phyloP scores from a whole-genome alignment of 2,113 vertebrate species.

The Microtus montanus region DNA sequence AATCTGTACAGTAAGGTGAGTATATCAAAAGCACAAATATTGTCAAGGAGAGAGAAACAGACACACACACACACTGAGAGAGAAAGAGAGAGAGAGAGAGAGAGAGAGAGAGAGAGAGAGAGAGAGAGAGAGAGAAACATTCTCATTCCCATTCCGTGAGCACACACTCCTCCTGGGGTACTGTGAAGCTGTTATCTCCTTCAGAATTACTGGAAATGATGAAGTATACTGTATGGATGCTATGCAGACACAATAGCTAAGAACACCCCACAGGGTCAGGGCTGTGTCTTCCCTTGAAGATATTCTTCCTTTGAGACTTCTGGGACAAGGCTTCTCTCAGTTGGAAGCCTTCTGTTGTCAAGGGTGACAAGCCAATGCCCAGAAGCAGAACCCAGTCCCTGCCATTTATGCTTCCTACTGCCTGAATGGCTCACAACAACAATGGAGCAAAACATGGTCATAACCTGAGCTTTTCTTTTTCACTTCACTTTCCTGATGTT shows the following conservation, averaged over 20 bases:
- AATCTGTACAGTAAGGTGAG: background rate
- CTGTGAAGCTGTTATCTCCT: background rate
- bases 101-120: background rate
- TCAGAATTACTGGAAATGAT: constrained; percentile 4
- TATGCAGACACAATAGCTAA: background rate
- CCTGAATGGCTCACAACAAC: background rate
- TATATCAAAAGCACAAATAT: background rate
- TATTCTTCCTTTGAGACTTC: background rate
- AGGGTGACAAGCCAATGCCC: background rate
- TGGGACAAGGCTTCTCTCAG: background rate
- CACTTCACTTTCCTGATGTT: background rate
- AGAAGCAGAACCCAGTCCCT: background rate
- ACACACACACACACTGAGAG: background rate
- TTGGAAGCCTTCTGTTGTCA: background rate
- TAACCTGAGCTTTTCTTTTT: background rate
- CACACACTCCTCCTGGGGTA: background rate
- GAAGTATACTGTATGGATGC: background rate
- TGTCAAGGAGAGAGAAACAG: background rate
- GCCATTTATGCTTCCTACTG: background rate
- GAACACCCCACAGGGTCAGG: background rate
- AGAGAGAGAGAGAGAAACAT: background rate
- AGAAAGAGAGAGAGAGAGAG: no score
- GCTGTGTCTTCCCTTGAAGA: background rate
- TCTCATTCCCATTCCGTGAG: background rate
- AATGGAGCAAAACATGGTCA: background rate